phyloP scores from a whole-genome alignment of 2,113 vertebrate species.

The Sebastes schlegelii region DNA sequence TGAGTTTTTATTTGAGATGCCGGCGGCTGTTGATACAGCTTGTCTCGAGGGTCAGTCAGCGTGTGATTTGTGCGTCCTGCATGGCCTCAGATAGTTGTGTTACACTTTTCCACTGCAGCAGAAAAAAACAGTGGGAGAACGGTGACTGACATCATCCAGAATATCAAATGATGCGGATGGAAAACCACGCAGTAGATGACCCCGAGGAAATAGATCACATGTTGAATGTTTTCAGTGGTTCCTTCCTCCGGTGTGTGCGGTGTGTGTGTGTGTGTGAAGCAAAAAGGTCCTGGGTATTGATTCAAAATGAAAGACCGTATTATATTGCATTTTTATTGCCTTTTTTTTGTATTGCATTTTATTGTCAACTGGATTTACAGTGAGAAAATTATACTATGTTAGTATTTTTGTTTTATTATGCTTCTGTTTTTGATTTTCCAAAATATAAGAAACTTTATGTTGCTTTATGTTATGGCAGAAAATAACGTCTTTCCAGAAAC shows the following conservation, averaged over 20 bases:
- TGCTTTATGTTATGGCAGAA: slow-evolving; percentile 84
- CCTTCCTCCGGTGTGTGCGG: slow-evolving; percentile 47
- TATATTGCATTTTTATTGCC: slow-evolving; percentile 83
- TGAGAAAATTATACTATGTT: slow-evolving; percentile 90
- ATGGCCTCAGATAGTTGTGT: slow-evolving; percentile 45
- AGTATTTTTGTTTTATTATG: slow-evolving; percentile 87
- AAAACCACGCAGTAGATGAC: slow-evolving; percentile 55
- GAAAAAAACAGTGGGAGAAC: slow-evolving; percentile 26
- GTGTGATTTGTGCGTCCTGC: slow-evolving; percentile 38
- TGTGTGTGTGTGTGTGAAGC: slow-evolving; percentile 26
- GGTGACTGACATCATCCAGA: slow-evolving; percentile 59
- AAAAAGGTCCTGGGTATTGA: slow-evolving; percentile 81
- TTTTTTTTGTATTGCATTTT: slow-evolving; percentile 83
- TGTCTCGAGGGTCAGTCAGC: slow-evolving; percentile 52
- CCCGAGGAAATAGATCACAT: slow-evolving; percentile 53
- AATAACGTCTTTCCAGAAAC: slow-evolving; percentile 77
- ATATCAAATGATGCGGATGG: slow-evolving; percentile 63
- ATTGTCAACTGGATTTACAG: slow-evolving; percentile 90
- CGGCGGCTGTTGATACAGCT: slow-evolving; percentile 70
- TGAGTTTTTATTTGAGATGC: slow-evolving; percentile 41
- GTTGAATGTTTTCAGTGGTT: slow-evolving; percentile 74
- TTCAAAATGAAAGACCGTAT: slow-evolving; percentile 78
- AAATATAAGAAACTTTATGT: slow-evolving; percentile 86
- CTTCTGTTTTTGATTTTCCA: slow-evolving; percentile 89
- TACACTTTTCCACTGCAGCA: slow-evolving; percentile 51